Evolutionary conservation across 2,113 vertebrate species (phyloP), one percentile per base, ranked within the genome.

Genomic region (Lampris megalopsis): DNA sequence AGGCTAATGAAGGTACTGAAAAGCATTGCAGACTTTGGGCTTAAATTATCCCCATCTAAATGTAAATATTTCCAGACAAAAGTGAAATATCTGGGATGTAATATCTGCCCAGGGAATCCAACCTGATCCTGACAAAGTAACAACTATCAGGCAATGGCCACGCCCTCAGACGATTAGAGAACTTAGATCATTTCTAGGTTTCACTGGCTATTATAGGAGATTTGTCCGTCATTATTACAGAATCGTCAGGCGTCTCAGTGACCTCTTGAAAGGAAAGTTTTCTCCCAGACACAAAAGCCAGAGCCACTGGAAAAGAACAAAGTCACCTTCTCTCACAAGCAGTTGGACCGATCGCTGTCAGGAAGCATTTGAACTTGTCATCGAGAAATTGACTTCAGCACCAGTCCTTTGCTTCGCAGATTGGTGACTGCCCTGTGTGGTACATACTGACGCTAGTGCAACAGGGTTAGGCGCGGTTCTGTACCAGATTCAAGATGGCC

Each of bases 401-500:
- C 65, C 83, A 3, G 52, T 82, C 2, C 9, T 82, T 3, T 71
- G 45, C 1, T 86, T 80, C 70, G 64, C 68, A 4, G 37, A 83
- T 8, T 73, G 59, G 68, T 56, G 38, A 24, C 9, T 76, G 1
- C 72, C 72, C 0, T 75, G 68, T 63, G 45, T 71, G 4, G 4
- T 86, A 0, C 72, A 86, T 41, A 71, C 58, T 0, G 67, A 85
- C 3, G 75, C 79, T 9, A 85, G 75, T 6, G 6, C 38, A 3
- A 63, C 3, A 24, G 24, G 24, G 24, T 24, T 24, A 24, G 24
- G 24, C 24, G 24, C 24, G 24, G 24, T 24, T 24, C 56, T 78
- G 5, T 81, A 85, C 41, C 83, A 81, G n/a, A n/a, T 73, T 13
- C 68, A 84, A 57, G 69, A 80, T n/a, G 61, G 68, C 3, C 36